Base-by-base conservation (phyloP, 1,140 invertebrate species). In the Pomacea maculata region DNA sequence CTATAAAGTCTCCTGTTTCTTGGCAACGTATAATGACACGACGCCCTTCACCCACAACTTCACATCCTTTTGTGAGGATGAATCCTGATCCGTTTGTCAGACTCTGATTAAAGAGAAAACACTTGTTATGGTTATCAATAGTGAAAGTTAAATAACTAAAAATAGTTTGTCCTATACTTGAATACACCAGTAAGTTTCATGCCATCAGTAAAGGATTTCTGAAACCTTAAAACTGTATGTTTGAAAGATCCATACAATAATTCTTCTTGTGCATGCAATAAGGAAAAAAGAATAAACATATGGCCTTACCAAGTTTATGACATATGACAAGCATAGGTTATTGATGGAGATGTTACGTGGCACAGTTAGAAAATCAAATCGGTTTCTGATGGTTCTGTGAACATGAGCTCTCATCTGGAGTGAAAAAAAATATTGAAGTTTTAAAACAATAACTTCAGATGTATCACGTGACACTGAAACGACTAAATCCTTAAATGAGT, bases 41-140 rank as follows among this genome's bases (percentile, higher is more conserved):
- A 19, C 88, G 83, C 29, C 85, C 86, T 75, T 90, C 87, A 63
- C 83, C 82, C 14, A 89, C 70, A 54, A 73, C 78, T 75, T 91
- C 90, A 75, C 86, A 87, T 4, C 76, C 75, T 11, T 80, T 83
- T 0, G 82, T 80, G 67, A 86, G 79, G 79, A 89, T 90, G 83
- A 91, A 91, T 25, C 87, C 88, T 71, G 85, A 86, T 6, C 90
- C 90, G 85, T 89, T 88, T 15, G 89, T 90, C 72, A 91, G 78
- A 83, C 85, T 90, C 90, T 91, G 83, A 4, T 45, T 45, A 45
- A 45, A 45, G 34, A 45, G 34, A 45, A 45, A 45, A 6, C 34
- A 45, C 34, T 45, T 45, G 34, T 45, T 6, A 45, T 45, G 11
- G 11, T 61, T 61, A 61, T 61, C 11, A 61, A 1, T 17, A 14